Base-by-base conservation (phyloP, 2,797 vertebrate species). In the Onychomys leucogaster region DNA sequence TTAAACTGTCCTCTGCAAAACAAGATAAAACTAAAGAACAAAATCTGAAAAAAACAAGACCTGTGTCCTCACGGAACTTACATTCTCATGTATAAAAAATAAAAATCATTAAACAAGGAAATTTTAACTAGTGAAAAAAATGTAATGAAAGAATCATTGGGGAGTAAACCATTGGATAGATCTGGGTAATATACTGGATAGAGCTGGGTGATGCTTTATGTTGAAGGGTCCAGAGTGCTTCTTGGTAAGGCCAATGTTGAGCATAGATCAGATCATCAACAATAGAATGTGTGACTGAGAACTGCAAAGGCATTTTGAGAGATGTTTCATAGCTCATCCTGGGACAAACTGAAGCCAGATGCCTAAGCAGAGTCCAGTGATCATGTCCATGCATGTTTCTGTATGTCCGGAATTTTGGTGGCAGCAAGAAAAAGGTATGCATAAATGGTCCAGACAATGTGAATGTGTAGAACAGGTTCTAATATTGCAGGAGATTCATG, bases 21-120 rank as follows among this genome's bases (percentile, higher is more conserved):
- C 55, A 69, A 29, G 32, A 57, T 29, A 59, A 88, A 75, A 23
- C 19, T 23, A 89, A 75, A 75, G 37, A 75, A 59, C 5, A 88
- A 32, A 59, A 89, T 59, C 3, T 77, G 43, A 61, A 77, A 57
- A 93, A 93, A 89, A 59, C 1, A 41, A 89, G 37, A 16, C 57
- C 57, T 23, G 0, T 67, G 4, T 86, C 25, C n/a, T 86, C 25
- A 49, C 5, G 23, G 32, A 94, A 11, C 21, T 90, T 92, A 83
- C 2, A 61, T 73, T 83, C 32, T 91, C 63, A 34, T 85, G 29
- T 96, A 63, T 49, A 55, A 97, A 83, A 76, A 55, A 77, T 2
- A 57, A 27, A 83, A 94, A 90, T 88, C 77, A 93, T 76, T 91
- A 80, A 94, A 88, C 16, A 65, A 49, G 59, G 37, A 13, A 63